Percentiles rank a stretch among this genome's conserved stretches.
Evolutionary conservation across 2,797 vertebrate genomes (phyloP).

Genomic region (Crocidura indochinensis): DNA sequence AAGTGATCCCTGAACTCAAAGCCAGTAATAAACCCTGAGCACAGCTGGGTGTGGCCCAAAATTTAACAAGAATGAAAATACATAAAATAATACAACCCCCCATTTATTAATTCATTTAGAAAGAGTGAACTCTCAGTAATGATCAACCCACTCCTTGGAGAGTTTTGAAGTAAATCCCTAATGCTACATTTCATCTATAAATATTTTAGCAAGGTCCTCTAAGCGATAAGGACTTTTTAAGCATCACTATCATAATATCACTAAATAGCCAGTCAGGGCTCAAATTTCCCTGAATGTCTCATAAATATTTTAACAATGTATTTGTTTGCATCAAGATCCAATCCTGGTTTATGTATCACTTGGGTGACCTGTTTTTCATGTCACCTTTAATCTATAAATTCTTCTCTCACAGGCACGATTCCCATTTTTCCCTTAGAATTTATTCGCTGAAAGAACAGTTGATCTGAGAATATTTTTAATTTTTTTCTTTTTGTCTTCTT

Average conservation of each 20-base stretch:
- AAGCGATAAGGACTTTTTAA: background rate
- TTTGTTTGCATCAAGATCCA: constrained; percentile 48
- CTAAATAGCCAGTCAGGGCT: constrained; percentile 24
- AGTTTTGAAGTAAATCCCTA: constrained; percentile 32
- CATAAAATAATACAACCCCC: background rate
- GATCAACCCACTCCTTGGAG: background rate
- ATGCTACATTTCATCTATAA: constrained; percentile 15
- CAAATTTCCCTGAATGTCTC: background rate
- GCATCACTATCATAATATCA: constrained; percentile 16
- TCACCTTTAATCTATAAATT: background rate
- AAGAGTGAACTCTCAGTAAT: background rate
- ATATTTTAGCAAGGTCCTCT: constrained; percentile 33
- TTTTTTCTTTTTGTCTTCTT: no score
- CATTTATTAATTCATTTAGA: constrained; percentile 21
- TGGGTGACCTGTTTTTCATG: background rate
- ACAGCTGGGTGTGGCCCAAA: no score
- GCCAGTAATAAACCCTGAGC: no score
- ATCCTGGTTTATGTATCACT: background rate
- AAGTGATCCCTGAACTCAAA: no score
- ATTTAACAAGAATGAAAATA: constrained; percentile 1
- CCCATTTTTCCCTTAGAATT: constrained; percentile 14
- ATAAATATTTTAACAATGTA: background rate
- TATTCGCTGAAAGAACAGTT: constrained; percentile 39
- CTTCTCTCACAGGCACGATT: background rate
- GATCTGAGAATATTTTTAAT: background rate